phyloP scores from a whole-genome alignment of 1,140 invertebrate species.

The Drosophila obscura region DNA sequence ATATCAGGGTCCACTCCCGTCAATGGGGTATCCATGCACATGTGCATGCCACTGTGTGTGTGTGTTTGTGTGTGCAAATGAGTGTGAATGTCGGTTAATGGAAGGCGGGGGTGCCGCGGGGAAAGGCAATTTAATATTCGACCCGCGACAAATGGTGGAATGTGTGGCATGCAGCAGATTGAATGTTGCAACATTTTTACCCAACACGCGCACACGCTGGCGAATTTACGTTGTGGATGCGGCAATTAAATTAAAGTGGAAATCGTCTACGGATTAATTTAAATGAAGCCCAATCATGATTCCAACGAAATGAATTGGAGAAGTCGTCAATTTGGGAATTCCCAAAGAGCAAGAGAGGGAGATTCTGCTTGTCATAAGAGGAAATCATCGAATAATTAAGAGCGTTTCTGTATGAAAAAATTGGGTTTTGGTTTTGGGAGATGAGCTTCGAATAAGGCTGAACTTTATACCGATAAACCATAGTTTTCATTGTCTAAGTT shows the following conservation, averaged over 20 bases:
- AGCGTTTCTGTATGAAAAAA: too few species aligned
- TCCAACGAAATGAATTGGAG: too few species aligned
- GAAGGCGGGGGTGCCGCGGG: too few species aligned
- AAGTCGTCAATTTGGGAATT: too few species aligned
- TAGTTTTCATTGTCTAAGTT: too few species aligned
- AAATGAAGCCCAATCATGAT: slow-evolving; percentile 11
- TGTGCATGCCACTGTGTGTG: background rate
- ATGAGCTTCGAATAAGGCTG: too few species aligned
- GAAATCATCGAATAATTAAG: too few species aligned
- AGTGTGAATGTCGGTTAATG: slow-evolving; percentile 5
- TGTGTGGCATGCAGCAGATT: slow-evolving; percentile 30
- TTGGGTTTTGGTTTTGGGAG: too few species aligned
- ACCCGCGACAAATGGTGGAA: slow-evolving; percentile 40
- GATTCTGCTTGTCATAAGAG: too few species aligned
- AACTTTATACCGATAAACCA: too few species aligned
- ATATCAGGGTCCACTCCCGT: slow-evolving; percentile 15
- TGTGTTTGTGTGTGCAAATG: slow-evolving; percentile 18
- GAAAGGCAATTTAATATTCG: slow-evolving; percentile 39
- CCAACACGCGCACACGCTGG: slow-evolving; percentile 1
- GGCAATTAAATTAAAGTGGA: slow-evolving; percentile 36
- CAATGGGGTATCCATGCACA: slow-evolving; percentile 9
- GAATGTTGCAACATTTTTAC: slow-evolving; percentile 17
- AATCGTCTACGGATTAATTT: slow-evolving; percentile 27
- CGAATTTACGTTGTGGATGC: slow-evolving; percentile 18
- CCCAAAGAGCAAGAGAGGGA: too few species aligned